These are phyloP conservation scores for Cephus sareptanus DNA, from an alignment of 2,888 invertebrate genomes.

Conservation along the genomic window DNA sequence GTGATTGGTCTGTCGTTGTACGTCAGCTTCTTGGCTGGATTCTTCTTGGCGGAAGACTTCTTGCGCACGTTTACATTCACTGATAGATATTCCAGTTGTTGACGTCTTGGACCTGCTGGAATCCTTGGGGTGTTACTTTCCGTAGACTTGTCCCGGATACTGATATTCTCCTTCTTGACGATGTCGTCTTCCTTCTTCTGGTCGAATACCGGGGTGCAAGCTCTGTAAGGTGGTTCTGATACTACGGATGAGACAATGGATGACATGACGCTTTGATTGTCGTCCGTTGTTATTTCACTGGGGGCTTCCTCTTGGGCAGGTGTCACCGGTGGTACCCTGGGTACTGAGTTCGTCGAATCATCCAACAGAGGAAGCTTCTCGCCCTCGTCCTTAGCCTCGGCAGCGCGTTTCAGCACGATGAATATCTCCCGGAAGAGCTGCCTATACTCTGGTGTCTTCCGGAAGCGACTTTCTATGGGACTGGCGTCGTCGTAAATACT, in stretches of 20 bases:
- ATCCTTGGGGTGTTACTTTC: constrained; percentile 54
- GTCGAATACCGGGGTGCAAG: constrained; percentile 61
- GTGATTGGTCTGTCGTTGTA: constrained; percentile 34
- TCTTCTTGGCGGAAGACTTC: constrained; percentile 74
- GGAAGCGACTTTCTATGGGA: constrained; percentile 84
- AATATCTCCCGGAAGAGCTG: constrained; percentile 87
- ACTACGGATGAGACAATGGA: constrained; percentile 74
- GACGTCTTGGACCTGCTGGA: constrained; percentile 68
- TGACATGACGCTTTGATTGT: constrained; percentile 80
- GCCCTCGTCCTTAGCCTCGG: constrained; percentile 84
- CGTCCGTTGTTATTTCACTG: constrained; percentile 76
- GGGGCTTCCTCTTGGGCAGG: constrained; percentile 73
- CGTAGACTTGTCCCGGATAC: constrained; percentile 24
- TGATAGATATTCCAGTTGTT: constrained; percentile 80
- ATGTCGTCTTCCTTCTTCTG: constrained; percentile 66
- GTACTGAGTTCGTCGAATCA: constrained; percentile 64
- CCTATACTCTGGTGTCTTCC: constrained; percentile 84
- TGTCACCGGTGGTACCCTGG: constrained; percentile 71
- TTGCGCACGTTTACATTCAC: constrained; percentile 76
- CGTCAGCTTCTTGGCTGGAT: constrained; percentile 50
- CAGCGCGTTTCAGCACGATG: constrained; percentile 83
- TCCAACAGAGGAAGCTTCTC: constrained; percentile 80
- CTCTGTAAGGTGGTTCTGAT: constrained; percentile 58
- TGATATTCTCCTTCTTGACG: constrained; percentile 66
- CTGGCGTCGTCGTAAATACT: constrained; percentile 84